phyloP scores from a whole-genome alignment of 1,140 invertebrate genomes.

The Portunus trituberculatus region DNA sequence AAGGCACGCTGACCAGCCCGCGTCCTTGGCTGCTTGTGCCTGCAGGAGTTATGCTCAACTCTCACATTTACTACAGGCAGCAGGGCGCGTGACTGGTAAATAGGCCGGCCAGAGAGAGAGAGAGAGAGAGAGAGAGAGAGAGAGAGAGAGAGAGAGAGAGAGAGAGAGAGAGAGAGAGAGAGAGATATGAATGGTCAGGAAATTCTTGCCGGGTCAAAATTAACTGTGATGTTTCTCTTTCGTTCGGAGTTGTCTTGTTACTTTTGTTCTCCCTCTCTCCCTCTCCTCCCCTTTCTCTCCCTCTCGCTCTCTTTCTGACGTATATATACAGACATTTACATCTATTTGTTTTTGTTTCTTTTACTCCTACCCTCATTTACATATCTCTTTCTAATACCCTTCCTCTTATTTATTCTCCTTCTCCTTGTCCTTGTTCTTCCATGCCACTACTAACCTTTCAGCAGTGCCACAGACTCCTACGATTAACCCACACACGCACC shows the following conservation, averaged over 20 bases:
- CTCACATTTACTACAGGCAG: neutral
- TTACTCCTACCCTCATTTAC: neutral
- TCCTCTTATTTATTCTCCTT: conserved; percentile 46
- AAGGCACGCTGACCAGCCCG: neutral
- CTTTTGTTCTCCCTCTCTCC: conserved; percentile 33
- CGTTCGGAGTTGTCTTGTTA: neutral
- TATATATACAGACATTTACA: neutral
- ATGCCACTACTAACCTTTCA: neutral
- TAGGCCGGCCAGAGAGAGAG: conserved; percentile 17
- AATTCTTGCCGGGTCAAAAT: neutral
- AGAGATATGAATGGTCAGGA: neutral
- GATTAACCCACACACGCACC: conserved; percentile 17
- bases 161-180: conserved; percentile 35
- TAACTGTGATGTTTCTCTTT: neutral
- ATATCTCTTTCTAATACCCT: too few relatives aligned
- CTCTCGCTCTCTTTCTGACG: neutral
- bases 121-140: conserved; percentile 51
- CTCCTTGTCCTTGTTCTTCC: neutral
- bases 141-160: conserved; percentile 50
- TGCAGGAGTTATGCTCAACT: neutral
- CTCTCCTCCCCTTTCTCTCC: conserved; percentile 26
- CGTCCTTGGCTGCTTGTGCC: neutral
- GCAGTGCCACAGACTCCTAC: neutral
- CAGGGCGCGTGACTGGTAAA: neutral
- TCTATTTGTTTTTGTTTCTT: conserved; percentile 31